Evolutionary conservation across 1,140 invertebrate species (phyloP), one percentile per base, ranked within the genome.

Genomic region (Potamilus streckersoni): DNA sequence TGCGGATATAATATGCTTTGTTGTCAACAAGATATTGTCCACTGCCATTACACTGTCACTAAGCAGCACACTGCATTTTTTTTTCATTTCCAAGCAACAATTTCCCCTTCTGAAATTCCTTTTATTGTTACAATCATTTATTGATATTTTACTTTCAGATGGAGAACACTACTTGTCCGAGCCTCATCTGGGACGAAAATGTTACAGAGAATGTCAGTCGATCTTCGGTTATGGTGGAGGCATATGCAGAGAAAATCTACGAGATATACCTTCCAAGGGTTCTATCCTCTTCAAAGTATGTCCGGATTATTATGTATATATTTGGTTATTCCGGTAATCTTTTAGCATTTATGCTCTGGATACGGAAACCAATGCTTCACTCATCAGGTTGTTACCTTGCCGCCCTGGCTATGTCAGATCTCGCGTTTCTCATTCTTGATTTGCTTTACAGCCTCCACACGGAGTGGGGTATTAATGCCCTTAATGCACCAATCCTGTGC

Each of bases 361-460:
- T 89, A 1, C 82, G 87, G 70, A 84, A 82, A 20, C 79, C 84
- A 1, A 87, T 90, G 84, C 71, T 87, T 16, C 84, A 89, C 62
- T 88, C 87, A 19, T 90, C 89, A 1, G 89, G 88, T 17, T 84
- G 84, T 63, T 90, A 90, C 71, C 81, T 90, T 15, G 87, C 87
- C 11, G 87, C 89, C 2, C 71, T 90, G 23, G 87, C 88, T 2
- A 63, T 89, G 17, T 83, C 86, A 17, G 88, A 90, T 74, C 76
- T 89, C 15, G 60, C 89, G 8, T 89, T 89, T 67, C 79, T 90
- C 1, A 57, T 79, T 5, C 78, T 90, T 14, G 83, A 86, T 38
- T 70, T 89, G 27, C 69, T 89, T 19, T 84, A 80, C 66, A 89
- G 89, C 64, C 59, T 88, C 19, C 83, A 86, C 55, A 84, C 80